These are phyloP conservation scores for Cyanistes caeruleus DNA, from an alignment of 2,113 vertebrate genomes.

Conservation along the genomic window DNA sequence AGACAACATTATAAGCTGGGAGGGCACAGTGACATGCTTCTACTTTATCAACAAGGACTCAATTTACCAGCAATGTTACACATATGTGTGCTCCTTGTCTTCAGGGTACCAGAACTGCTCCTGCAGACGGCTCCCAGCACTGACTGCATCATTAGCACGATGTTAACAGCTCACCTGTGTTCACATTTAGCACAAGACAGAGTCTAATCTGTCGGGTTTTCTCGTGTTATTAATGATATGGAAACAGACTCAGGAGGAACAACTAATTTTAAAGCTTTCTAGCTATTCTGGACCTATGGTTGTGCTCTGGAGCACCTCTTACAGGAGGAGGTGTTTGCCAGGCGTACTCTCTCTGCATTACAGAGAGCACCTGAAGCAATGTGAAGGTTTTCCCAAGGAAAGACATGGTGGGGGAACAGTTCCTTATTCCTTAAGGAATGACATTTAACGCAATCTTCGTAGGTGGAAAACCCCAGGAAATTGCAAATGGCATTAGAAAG, in stretches of 20 bases:
- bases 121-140: background rate
- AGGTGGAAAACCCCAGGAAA: background rate
- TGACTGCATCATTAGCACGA: background rate
- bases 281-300: background rate
- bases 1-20: slow-evolving; percentile 55
- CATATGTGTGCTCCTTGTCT: background rate
- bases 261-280: background rate
- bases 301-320: background rate
- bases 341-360: background rate
- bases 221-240: background rate
- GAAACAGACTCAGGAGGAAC: background rate
- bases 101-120: background rate
- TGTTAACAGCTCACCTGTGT: background rate
- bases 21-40: slow-evolving; percentile 19
- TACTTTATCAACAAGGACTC: slow-evolving; percentile 60
- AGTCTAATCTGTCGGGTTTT: slow-evolving; percentile 29
- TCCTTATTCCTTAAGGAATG: background rate
- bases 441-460: background rate
- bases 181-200: background rate
- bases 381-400: background rate
- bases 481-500: background rate
- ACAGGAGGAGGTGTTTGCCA: background rate
- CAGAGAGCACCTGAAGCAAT: background rate
- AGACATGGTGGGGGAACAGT: background rate
- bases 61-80: slow-evolving; percentile 42